Evolutionary conservation across 1,140 invertebrate species (phyloP).

Genomic region (Lordiphosa mommai): DNA sequence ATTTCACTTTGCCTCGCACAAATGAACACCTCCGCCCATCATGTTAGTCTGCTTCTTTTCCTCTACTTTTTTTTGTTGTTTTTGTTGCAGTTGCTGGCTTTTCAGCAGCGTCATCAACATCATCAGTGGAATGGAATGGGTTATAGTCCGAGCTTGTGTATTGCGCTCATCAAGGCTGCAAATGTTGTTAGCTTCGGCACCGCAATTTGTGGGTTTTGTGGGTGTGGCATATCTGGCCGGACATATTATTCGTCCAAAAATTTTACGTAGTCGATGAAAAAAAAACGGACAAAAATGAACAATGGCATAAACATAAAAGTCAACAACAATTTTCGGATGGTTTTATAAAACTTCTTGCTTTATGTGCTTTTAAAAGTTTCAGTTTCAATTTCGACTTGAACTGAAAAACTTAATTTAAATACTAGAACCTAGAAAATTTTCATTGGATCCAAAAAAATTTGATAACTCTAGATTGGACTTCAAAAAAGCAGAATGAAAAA

Average conservation of each 20-base stretch:
- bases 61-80: neutral
- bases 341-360: too few relatives aligned
- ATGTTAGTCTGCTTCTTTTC: conserved; percentile 2
- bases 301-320: too few relatives aligned
- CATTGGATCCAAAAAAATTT: too few relatives aligned
- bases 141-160: conserved; percentile 8
- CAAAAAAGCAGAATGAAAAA: too few relatives aligned
- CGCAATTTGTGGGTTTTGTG: conserved; percentile 72
- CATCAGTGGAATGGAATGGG: conserved; percentile 25
- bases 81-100: conserved; percentile 26
- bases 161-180: conserved; percentile 58
- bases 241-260: conserved; percentile 67
- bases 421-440: too few relatives aligned
- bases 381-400: too few relatives aligned
- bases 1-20: conserved; percentile 72
- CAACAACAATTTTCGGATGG: too few relatives aligned
- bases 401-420: too few relatives aligned
- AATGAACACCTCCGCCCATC: conserved; percentile 61
- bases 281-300: too few relatives aligned
- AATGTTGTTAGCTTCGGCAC: conserved; percentile 63
- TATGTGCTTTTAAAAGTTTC: too few relatives aligned
- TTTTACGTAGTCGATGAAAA: conserved; percentile 26
- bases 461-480: too few relatives aligned
- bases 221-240: conserved; percentile 68
- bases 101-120: conserved; percentile 54